A percentile compares a stretch with the other conserved stretches of the same genome.
Evolutionary conservation across 2,888 invertebrate species (phyloP).

Genomic region (Aradus depressus): DNA sequence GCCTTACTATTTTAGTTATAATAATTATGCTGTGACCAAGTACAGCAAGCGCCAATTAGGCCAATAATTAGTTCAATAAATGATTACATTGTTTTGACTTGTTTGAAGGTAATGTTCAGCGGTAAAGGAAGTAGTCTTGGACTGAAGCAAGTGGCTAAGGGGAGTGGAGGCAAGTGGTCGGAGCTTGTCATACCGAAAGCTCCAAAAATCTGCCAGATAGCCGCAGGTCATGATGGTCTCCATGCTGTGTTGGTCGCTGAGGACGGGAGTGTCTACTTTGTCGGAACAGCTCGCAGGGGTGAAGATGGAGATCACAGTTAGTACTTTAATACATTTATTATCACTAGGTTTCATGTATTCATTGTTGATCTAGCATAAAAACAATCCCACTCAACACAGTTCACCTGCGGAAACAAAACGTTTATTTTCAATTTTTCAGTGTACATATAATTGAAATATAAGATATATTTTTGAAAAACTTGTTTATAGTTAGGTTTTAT

Average conservation of each 20-base stretch:
- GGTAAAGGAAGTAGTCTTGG: slow-evolving; percentile 80
- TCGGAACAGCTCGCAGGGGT: slow-evolving; percentile 75
- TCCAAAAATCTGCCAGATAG: slow-evolving; percentile 61
- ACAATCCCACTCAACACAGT: too few relatives aligned
- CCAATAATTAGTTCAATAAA: neutral
- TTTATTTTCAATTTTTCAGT: too few relatives aligned
- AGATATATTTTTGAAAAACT: too few relatives aligned
- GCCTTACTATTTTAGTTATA: neutral
- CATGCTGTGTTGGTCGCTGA: slow-evolving; percentile 86
- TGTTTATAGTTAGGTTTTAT: too few relatives aligned
- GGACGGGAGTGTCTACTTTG: slow-evolving; percentile 80
- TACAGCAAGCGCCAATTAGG: too few relatives aligned
- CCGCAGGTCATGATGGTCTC: slow-evolving; percentile 86
- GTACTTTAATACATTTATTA: slow-evolving; percentile 25
- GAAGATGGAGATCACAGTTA: slow-evolving; percentile 81
- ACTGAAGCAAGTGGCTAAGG: slow-evolving; percentile 48
- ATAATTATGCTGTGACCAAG: neutral
- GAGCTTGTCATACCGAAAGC: slow-evolving; percentile 55
- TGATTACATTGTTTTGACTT: neutral
- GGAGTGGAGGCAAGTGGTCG: slow-evolving; percentile 36
- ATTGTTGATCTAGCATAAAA: too few relatives aligned
- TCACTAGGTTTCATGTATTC: too few relatives aligned
- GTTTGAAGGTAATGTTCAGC: slow-evolving; percentile 59
- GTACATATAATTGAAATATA: too few relatives aligned
- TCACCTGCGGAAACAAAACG: too few relatives aligned